Conservation (phyloP, 2,888 invertebrate genomes). For the Mesorhabditis sp. region DNA sequence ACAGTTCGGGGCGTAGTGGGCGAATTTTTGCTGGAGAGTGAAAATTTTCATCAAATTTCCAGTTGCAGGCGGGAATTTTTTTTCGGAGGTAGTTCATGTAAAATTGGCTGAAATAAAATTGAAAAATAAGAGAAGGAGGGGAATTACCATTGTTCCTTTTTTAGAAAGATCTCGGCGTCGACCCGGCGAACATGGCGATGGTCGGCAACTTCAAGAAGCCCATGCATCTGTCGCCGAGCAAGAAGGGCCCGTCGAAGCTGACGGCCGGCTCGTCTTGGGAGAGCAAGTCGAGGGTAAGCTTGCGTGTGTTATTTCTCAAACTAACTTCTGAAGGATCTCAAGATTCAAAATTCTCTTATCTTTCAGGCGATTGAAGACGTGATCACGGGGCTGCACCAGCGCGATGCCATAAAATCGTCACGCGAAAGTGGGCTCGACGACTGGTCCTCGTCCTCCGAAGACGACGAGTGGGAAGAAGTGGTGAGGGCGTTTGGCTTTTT, state of each 20-base stretch:
- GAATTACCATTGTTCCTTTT: not conserved
- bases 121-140: not conserved
- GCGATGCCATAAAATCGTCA: not conserved
- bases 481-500: too few species aligned
- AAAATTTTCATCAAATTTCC: too few species aligned
- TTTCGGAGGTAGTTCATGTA: too few species aligned
- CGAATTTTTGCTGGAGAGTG: too few species aligned
- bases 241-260: not conserved
- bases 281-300: not conserved
- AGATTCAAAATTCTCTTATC: not conserved
- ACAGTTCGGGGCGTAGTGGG: too few species aligned
- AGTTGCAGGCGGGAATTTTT: too few species aligned
- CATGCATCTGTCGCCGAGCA: not conserved
- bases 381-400: not conserved
- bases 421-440: not conserved
- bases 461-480: conserved; percentile 4
- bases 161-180: too few species aligned
- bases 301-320: not conserved
- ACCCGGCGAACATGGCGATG: too few species aligned
- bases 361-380: not conserved
- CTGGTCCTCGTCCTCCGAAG: not conserved
- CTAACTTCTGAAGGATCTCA: too few species aligned
- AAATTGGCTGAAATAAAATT: not conserved
- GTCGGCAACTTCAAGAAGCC: too few species aligned
- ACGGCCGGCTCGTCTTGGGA: not conserved